Evolutionary conservation across 2,888 invertebrate species (phyloP).

Genomic region (Conchocele bisecta): DNA sequence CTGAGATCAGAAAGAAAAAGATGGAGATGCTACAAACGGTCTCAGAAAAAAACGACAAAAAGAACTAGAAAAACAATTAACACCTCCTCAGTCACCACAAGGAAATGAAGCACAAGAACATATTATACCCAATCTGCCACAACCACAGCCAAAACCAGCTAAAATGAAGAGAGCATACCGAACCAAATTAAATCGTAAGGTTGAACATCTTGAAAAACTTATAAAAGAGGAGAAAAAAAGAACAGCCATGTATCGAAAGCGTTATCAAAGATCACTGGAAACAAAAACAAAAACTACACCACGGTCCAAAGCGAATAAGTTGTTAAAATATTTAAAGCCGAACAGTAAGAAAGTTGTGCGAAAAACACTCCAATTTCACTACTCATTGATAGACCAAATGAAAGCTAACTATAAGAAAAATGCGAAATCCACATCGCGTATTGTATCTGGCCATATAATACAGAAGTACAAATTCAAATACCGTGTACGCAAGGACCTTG

Average conservation of each 20-base stretch:
- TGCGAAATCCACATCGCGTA: neutral
- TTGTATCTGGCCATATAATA: neutral
- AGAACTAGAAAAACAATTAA: no score
- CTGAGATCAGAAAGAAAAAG: no score
- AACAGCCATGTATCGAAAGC: slow-evolving; percentile 11
- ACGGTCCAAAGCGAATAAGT: neutral
- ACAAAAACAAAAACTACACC: neutral
- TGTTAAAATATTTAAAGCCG: neutral
- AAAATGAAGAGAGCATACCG: no score
- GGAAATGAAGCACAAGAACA: no score
- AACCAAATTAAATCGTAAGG: no score
- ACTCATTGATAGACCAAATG: slow-evolving; percentile 1
- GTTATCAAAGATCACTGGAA: slow-evolving; percentile 9
- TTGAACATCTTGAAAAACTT: neutral
- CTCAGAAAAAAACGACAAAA: no score
- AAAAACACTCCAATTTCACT: slow-evolving; percentile 15
- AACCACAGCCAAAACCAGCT: no score
- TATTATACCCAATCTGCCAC: no score
- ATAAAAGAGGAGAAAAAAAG: neutral
- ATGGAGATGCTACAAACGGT: no score
- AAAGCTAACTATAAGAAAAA: neutral
- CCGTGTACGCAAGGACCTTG: neutral
- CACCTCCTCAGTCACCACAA: no score
- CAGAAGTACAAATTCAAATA: slow-evolving; percentile 12
- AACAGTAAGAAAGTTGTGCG: slow-evolving; percentile 3